Evolutionary conservation across 2,888 invertebrate species (phyloP), one percentile per base, ranked within the genome.

Genomic region (Odontomyia ornata): DNA sequence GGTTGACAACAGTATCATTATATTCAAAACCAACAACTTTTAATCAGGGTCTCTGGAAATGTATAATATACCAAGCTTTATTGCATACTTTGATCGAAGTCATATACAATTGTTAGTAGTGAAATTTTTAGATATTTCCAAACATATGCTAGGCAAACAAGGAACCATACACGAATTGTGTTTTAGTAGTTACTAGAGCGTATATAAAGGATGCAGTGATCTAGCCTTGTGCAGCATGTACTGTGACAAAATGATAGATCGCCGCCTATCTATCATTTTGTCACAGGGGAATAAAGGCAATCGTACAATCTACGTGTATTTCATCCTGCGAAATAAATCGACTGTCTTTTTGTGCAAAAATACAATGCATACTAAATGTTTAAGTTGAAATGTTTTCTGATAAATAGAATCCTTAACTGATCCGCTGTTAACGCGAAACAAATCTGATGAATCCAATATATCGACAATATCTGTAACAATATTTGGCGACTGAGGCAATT

Each of bases 21-120:
- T 82, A 83, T 47, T 82, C 80, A 80, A 75, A 80, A 82, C 82
- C 82, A 83, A 57, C 80, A 80, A 7, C 82, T 81, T 80, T 83
- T 83, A 25, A 83, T 80, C 9, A 80, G 80, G 2, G 82, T 80
- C 30, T 82, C 82, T 0, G 82, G 82, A 25, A 81, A 83, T 18
- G 78, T 78, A 47, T 80, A 80, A 0, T 80, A 80, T 0, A 79
- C 75, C 2, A 83, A 73, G 7, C 81, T 79, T 5, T 80, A 67
- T 76, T 82, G 82, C 27, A 82, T 80, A 15, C 78, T 73, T 43
- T 79, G 67, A 65, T 82, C 81, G 75, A 80, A 81, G 71, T 82
- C 81, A 0, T 81, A 81, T 5, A 82, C 77, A 18, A 83, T 81
- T 5, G 81, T 79, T 75, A 81, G 81, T 11, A 82, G 82, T 5